These are phyloP conservation scores for Eurosta solidaginis DNA, from an alignment of 1,140 invertebrate genomes.

Conservation along the genomic window DNA sequence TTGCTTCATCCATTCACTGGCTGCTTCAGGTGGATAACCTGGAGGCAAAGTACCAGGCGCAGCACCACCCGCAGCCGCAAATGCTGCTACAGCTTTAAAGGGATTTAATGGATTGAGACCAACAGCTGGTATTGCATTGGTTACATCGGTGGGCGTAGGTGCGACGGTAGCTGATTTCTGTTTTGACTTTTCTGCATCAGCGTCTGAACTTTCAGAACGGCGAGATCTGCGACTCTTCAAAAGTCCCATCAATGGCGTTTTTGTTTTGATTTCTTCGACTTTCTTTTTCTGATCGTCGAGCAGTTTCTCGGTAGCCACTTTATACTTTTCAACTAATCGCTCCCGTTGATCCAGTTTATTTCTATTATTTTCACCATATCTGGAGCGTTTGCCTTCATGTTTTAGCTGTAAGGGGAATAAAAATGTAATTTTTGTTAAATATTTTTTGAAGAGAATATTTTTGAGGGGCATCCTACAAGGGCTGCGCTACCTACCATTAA, in stretches of 20 bases:
- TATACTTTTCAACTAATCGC: conserved; percentile 63
- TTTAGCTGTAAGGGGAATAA: conserved; percentile 30
- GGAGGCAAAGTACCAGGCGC: background rate
- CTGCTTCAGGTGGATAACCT: conserved; percentile 46
- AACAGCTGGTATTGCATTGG: conserved; percentile 29
- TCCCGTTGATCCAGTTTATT: conserved; percentile 43
- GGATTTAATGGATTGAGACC: conserved; percentile 35
- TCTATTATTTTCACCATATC: background rate
- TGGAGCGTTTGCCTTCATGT: conserved; percentile 27
- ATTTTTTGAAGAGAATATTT: no score
- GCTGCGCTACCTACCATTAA: no score
- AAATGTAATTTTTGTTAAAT: background rate
- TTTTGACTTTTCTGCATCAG: conserved; percentile 28
- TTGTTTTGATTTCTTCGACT: conserved; percentile 64
- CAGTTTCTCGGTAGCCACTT: conserved; percentile 63
- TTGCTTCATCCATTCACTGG: conserved; percentile 56
- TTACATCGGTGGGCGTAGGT: conserved; percentile 29
- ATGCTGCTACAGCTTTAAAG: conserved; percentile 36
- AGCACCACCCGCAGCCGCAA: conserved; percentile 33
- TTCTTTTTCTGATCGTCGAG: conserved; percentile 64
- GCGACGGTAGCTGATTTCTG: conserved; percentile 15
- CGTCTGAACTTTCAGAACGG: background rate
- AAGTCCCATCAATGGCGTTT: conserved; percentile 56
- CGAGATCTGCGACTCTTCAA: conserved; percentile 42
- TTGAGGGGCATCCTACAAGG: no score